Conservation (phyloP, 2,888 invertebrate genomes). For the Cheilosia scutellata region DNA sequence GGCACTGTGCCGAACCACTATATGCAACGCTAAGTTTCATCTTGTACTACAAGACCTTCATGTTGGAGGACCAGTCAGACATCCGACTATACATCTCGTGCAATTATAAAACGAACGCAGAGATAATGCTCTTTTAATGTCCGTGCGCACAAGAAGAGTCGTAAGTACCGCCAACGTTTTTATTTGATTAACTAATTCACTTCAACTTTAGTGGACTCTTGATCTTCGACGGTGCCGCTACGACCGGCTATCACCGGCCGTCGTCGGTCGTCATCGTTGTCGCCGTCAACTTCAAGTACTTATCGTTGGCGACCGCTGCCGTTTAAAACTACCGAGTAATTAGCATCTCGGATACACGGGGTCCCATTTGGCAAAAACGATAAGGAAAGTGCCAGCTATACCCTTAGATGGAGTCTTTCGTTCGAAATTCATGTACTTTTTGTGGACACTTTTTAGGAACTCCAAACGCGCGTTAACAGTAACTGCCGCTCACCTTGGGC, state of each 20-base stretch:
- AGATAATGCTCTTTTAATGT: slow-evolving; percentile 75
- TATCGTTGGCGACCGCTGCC: slow-evolving; percentile 32
- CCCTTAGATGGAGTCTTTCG: slow-evolving; percentile 65
- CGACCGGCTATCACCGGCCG: neutral
- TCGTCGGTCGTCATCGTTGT: slow-evolving; percentile 11
- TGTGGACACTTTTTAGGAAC: slow-evolving; percentile 40
- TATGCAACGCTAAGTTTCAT: slow-evolving; percentile 8
- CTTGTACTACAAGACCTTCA: slow-evolving; percentile 60
- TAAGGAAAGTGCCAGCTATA: slow-evolving; percentile 68
- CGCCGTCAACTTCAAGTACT: slow-evolving; percentile 30
- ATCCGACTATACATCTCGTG: slow-evolving; percentile 38
- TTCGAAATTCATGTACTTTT: neutral
- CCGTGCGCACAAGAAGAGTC: slow-evolving; percentile 54
- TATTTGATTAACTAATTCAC: slow-evolving; percentile 74
- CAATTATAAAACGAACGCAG: slow-evolving; percentile 59
- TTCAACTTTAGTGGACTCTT: slow-evolving; percentile 41
- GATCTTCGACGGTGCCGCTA: slow-evolving; percentile 28
- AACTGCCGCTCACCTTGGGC: slow-evolving; percentile 35
- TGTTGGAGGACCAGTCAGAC: slow-evolving; percentile 25
- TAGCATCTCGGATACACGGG: slow-evolving; percentile 53
- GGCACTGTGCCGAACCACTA: slow-evolving; percentile 3
- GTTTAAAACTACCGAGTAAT: slow-evolving; percentile 60
- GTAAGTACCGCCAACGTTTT: slow-evolving; percentile 65
- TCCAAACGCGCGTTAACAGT: slow-evolving; percentile 53
- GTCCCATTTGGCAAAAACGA: slow-evolving; percentile 57